These are phyloP conservation scores for Hirundo rustica DNA, from an alignment of 2,797 vertebrate genomes.

Conservation along the genomic window DNA sequence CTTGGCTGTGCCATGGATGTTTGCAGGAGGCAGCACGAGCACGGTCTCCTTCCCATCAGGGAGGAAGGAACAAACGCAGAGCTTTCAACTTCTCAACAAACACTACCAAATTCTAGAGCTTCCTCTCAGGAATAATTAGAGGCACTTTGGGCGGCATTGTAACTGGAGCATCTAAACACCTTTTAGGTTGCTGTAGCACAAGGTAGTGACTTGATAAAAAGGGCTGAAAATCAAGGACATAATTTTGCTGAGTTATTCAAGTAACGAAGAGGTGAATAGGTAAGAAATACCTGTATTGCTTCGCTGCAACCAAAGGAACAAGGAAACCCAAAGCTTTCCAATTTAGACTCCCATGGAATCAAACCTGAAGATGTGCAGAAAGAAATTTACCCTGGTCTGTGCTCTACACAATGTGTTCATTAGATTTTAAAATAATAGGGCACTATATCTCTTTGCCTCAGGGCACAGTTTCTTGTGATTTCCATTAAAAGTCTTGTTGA, in stretches of 20 bases:
- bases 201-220: neutral
- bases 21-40: neutral
- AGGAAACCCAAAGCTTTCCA: neutral
- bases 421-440: conserved; percentile 26
- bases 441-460: neutral
- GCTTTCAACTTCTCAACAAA: neutral
- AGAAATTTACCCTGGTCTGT: neutral
- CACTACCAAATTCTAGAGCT: neutral
- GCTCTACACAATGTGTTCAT: neutral
- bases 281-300: neutral
- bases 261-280: neutral
- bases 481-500: conserved; percentile 7
- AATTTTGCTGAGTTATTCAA: neutral
- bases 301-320: neutral
- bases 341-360: neutral
- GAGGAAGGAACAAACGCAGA: neutral
- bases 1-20: rapidly evolving
- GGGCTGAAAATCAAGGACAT: neutral
- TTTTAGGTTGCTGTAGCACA: neutral
- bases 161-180: neutral
- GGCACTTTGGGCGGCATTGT: neutral
- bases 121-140: conserved; percentile 22
- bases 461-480: neutral
- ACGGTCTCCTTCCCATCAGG: rapidly evolving
- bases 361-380: neutral